Percentiles rank a stretch among this genome's conserved stretches.
These are phyloP conservation scores for Mechanitis mazaeus DNA, from an alignment of 2,888 invertebrate genomes.

Conservation along the genomic window DNA sequence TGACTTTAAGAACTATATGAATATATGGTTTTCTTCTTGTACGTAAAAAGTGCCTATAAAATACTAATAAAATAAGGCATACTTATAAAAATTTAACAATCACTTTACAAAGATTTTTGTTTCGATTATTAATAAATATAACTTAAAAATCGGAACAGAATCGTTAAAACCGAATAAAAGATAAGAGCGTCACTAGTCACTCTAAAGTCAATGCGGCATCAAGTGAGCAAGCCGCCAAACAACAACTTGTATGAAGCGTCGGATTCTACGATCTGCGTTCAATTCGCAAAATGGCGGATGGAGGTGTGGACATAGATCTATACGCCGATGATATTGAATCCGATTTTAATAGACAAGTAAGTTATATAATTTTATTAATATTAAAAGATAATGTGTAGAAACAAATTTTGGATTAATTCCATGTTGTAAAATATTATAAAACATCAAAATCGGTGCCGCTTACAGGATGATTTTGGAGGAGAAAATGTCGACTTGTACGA, in stretches of 20 bases:
- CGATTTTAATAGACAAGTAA: conserved; percentile 83
- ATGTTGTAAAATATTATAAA: conserved; percentile 5
- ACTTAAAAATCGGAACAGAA: neutral
- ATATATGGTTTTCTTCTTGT: too few relatives aligned
- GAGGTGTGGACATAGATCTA: conserved; percentile 96
- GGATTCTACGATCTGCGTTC: conserved; percentile 11
- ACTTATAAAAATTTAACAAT: too few relatives aligned
- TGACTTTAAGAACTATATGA: too few relatives aligned
- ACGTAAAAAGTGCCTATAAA: too few relatives aligned
- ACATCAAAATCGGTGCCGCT: conserved; percentile 25
- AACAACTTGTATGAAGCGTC: conserved; percentile 2
- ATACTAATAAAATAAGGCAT: too few relatives aligned
- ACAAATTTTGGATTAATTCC: conserved; percentile 2
- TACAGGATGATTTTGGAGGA: conserved; percentile 87
- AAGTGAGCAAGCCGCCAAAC: conserved; percentile 3
- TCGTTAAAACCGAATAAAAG: neutral
- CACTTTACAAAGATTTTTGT: too few relatives aligned
- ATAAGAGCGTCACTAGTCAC: neutral
- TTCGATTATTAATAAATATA: too few relatives aligned
- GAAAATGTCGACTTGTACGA: conserved; percentile 96
- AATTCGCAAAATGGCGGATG: conserved; percentile 87
- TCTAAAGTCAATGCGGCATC: neutral
- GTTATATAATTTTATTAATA: conserved; percentile 36
- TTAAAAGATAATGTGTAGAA: neutral
- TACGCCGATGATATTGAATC: conserved; percentile 98